Evolutionary conservation across 2,797 vertebrate species (phyloP).

Genomic region (Dendrocincla tyrannina): DNA sequence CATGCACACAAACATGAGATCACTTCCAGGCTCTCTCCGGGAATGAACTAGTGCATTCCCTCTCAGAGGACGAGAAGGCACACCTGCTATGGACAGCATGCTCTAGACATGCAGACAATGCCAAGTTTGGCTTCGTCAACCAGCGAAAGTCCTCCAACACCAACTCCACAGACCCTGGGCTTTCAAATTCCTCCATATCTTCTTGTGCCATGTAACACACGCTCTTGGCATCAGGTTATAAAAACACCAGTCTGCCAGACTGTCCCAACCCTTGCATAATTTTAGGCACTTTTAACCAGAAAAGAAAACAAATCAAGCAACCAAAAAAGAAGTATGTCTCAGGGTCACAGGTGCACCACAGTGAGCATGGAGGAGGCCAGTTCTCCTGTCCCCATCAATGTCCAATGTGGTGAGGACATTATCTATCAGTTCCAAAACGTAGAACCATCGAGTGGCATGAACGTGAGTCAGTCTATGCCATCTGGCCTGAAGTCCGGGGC

Average conservation of each 20-base stretch:
- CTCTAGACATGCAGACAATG: neutral
- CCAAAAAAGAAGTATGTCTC: neutral
- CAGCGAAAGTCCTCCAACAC: neutral
- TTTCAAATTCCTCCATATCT: neutral
- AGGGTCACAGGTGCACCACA: neutral
- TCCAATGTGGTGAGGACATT: rapidly evolving
- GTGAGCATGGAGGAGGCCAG: neutral
- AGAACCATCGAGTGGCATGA: neutral
- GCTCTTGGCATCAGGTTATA: neutral
- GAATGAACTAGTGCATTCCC: neutral
- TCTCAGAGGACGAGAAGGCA: neutral
- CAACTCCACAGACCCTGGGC: neutral
- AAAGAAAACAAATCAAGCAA: neutral
- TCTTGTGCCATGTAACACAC: neutral
- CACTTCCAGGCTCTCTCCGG: neutral
- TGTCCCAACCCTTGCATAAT: neutral
- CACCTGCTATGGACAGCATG: neutral
- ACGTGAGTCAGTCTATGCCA: neutral
- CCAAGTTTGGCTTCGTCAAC: neutral
- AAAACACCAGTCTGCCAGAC: neutral
- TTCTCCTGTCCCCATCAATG: too few species aligned
- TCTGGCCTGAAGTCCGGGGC: neutral
- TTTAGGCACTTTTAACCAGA: neutral
- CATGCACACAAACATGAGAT: neutral
- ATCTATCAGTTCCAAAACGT: neutral